These are phyloP conservation scores for Epinephelus fuscoguttatus DNA, from an alignment of 2,113 vertebrate genomes.

Conservation along the genomic window DNA sequence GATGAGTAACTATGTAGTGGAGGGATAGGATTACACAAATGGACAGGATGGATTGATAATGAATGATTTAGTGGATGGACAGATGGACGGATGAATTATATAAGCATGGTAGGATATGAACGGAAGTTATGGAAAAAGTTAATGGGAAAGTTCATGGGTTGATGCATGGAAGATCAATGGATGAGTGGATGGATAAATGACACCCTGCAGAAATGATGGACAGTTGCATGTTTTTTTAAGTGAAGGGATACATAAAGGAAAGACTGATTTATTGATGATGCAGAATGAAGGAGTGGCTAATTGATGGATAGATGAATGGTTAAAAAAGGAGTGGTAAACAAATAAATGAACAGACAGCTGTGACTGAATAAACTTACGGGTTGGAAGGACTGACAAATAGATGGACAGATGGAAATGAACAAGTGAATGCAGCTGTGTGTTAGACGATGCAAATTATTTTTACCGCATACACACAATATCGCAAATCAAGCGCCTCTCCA, in stretches of 20 bases:
- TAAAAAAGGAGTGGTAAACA: neutral
- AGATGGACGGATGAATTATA: neutral
- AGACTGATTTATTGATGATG: neutral
- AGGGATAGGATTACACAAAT: conserved; percentile 11
- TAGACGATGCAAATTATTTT: conserved; percentile 2
- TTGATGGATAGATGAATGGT: conserved; percentile 1
- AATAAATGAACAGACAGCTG: conserved; percentile 1
- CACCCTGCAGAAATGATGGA: conserved; percentile 4
- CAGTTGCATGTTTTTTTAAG: neutral
- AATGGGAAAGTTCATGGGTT: neutral
- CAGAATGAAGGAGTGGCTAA: neutral
- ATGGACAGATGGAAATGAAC: conserved; percentile 28
- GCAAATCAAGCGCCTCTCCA: conserved; percentile 49
- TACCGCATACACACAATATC: conserved; percentile 13
- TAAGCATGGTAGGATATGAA: conserved; percentile 1
- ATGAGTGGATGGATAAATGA: conserved; percentile 8
- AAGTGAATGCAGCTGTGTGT: conserved; percentile 31
- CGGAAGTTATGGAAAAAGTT: neutral
- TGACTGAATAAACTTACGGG: neutral
- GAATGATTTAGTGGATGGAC: conserved; percentile 5
- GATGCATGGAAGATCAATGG: neutral
- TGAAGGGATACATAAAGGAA: neutral
- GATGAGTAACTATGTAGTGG: neutral
- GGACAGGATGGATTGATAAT: neutral
- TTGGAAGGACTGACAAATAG: conserved; percentile 10